Evolutionary conservation across 2,888 invertebrate species (phyloP), one percentile per base, ranked within the genome.

Genomic region (Pomacea canaliculata): DNA sequence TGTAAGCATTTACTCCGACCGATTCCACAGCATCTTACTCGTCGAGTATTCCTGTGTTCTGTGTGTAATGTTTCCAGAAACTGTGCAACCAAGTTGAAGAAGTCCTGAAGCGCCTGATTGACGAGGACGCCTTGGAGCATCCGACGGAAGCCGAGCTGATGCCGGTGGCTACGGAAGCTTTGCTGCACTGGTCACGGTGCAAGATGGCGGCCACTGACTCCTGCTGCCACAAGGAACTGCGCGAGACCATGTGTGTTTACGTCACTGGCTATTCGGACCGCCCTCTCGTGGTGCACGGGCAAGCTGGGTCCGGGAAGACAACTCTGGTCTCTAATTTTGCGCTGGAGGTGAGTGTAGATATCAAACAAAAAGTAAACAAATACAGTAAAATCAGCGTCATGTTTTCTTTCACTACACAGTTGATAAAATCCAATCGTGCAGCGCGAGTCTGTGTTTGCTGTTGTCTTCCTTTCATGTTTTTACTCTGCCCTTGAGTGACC

Each of bases 261-360:
- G 76, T 89, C 16, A 76, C 79, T 19, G 85, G 83, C 23, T 76
- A 77, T 18, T 81, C 81, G 48, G 70, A 80, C 56, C 83, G 82
- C 68, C 88, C 86, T 0, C 78, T 89, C 65, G 84, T 88, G 9
- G 75, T 90, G n/a, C 83, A 86, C 76, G 89, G 89, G 0, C 76
- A 81, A 8, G 62, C 84, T 9, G 90, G 89, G 2, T 78, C 82
- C 4, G 89, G 89, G 18, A 90, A 89, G 78, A 85, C 88, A 27
- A 83, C 85, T 13, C 71, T 88, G 18, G 70, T 89, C 62, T 86
- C 89, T 8, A 88, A 85, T 71, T 73, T 87, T 19, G 86, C 86
- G 1, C 75, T 82, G 49, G 84, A 87, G 84, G 89, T 89, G 71
- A 81, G 79, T 18, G 19, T 10, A 56, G 10, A 56, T 16, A 37